Conservation (phyloP, 2,797 vertebrate species). For the Danionella dracula region DNA sequence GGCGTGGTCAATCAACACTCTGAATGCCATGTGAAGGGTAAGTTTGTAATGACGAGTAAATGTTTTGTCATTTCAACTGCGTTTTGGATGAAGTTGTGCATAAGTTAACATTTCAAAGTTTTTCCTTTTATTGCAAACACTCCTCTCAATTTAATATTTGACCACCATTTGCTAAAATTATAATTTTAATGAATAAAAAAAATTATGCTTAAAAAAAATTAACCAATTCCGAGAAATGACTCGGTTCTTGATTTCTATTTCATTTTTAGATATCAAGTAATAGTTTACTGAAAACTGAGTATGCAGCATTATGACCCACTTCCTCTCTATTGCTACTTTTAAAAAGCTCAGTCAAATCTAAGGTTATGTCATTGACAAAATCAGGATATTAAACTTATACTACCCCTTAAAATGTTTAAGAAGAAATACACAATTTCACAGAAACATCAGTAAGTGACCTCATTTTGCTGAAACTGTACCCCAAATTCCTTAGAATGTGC, state of each 20-base stretch:
- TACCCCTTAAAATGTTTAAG: neutral
- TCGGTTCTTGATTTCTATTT: neutral
- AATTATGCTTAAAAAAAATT: too few species aligned
- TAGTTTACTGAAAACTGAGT: neutral
- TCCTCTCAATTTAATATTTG: too few species aligned
- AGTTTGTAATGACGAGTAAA: slow-evolving; percentile 34
- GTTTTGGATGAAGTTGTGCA: neutral
- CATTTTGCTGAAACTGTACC: neutral
- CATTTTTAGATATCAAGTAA: neutral
- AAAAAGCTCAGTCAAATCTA: neutral
- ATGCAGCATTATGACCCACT: neutral
- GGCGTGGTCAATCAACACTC: slow-evolving; percentile 80
- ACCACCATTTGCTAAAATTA: too few species aligned
- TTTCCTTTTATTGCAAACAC: too few species aligned
- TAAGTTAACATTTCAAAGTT: neutral
- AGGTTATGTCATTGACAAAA: neutral
- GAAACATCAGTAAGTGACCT: slow-evolving; percentile 24
- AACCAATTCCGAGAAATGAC: too few species aligned
- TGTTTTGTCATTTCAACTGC: neutral
- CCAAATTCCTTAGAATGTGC: neutral
- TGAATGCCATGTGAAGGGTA: slow-evolving; percentile 76
- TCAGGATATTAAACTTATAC: neutral
- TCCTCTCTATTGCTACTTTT: slow-evolving; percentile 6
- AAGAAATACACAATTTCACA: too few species aligned
- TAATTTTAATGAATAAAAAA: too few species aligned